Evolutionary conservation across 2,113 vertebrate genomes (phyloP), one percentile per base, ranked within the genome.

Genomic region (Scortum barcoo): DNA sequence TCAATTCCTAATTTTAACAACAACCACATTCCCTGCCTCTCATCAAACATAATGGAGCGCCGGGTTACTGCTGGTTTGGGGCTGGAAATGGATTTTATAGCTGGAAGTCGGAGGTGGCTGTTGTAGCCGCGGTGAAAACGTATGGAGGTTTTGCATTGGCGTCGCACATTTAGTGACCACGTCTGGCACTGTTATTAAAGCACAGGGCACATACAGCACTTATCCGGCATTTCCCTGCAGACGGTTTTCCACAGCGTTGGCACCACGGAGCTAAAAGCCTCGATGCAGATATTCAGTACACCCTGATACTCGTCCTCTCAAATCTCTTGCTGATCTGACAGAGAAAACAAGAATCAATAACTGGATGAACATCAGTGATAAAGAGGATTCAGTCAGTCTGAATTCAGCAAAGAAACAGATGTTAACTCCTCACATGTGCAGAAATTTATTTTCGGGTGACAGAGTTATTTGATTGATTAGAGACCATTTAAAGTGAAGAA

Each of bases 31-130:
- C 62, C 1, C 63, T 20, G 12, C 68, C 82, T 78, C 86, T 78
- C 86, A 67, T 81, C 82, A 56, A 3, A 60, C 50, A 73, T 85
- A 77, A 84, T 1, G 54, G 74, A 74, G 56, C 24, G 2, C 42
- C 6, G 60, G 22, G 22, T 22, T 83, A 61, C 76, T 53, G 36
- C 76, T 69, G 72, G n/a, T 69, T 72, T 33, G 1, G 7, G 48
- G 60, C 54, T 71, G 58, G 73, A 67, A 54, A 81, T 40, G 40
- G 67, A 2, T 79, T 72, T 58, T 33, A 74, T 0, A 14, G 66
- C 54, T 30, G 28, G 11, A 7, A n/a, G 26, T 0, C 0, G 20
- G 33, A 73, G 54, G 66, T 2, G 30, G 33, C 26, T 4, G 42
- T 33, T n/a, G n/a, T n/a, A n/a, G n/a, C n/a, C n/a, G 33, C 20